Base-by-base conservation (phyloP, 1,140 invertebrate species). In the Diploscapter pachys region DNA sequence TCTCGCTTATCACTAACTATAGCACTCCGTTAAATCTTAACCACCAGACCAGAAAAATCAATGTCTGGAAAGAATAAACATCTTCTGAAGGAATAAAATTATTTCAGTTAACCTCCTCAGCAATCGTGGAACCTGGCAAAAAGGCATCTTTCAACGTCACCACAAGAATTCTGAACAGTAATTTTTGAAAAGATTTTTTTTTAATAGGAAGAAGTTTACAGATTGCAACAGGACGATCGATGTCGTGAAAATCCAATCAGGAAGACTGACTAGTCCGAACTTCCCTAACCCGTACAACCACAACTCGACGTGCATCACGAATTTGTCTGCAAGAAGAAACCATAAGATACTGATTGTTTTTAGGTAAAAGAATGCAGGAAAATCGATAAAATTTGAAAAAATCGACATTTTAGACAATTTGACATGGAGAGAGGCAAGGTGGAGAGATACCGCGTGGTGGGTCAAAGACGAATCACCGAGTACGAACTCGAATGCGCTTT, bases 301-400 rank as follows among this genome's bases (percentile, higher is more conserved):
- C 51, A 83, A 83, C 64, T 51, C 69, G 4, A 80, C 78, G 6
- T 83, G 82, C 63, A 79, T 68, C 31, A 85, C 82, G 9, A 68
- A 77, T 11, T 55, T 80, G 6, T 62, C 64, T 31, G 48, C 80
- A 61, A 11, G 66, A 3, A 49, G 69, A 3, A 72, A 75, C 49
- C 70, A 79, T 48, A 59, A 65, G 48, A 72, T 83, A 55, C 80
- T 84, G 71, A 84, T 88, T 5, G 83, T 82, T 48, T 83, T 83
- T 71, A 76, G 75, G 56, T 65, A 52, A 31, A 31, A 31, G 31
- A 31, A 31, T 31, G 31, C 31, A 31, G 31, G 31, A 31, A 31
- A 31, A 31, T 31, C 31, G 31, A 31, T 31, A 31, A 31, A 31
- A 31, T 31, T 31, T 31, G 31, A 31, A 31, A 31, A 31, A 31